Evolutionary conservation across 35 echinoderm and acorn worm species (phyloP), one percentile per base, ranked within the genome.

Genomic region (Apostichopus californicus): DNA sequence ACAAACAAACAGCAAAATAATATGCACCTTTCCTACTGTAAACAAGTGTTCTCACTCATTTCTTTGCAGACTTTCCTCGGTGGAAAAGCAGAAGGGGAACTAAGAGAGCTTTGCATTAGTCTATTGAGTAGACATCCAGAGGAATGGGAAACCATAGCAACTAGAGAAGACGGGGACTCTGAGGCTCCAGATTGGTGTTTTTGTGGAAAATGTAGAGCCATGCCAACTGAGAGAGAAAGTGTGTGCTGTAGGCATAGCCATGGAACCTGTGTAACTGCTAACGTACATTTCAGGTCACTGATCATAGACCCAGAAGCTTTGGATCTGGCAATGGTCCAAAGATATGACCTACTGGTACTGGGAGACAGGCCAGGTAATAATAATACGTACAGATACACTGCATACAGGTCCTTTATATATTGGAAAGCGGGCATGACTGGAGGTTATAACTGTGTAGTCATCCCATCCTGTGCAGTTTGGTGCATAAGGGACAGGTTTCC

Each of bases 391-490:
- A 57, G 83, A 23, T 56, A 59, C 23, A 9, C 15, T 5, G 46
- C 26, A 5, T 86, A 86, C 54, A 86, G 20, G 57, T 54, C 26
- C 9, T 86, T 57, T 86, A 24, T 86, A 57, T 86, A 54, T 15
- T 56, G 83, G 83, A 86, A 86, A 56, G 55, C 52, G 14, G 83
- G 83, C 56, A 86, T 3, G 9, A 34, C 83, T 57, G 83, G 83
- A 4, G 0, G 58, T 5, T 86, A 86, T 56, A 86, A 86, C 4
- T 9, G 83, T 57, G 2, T 86, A 17, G 83, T 86, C 11, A 86
- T 86, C 54, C 83, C 83, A 18, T 86, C 83, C 6, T 86, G 83
- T 57, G 83, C 83, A 5, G 83, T 86, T 86, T 56, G 26, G 83
- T 21, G 18, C 15, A 86, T 86, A n/a, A 5, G 83, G 15, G 55